Conservation (phyloP, 2,113 vertebrate genomes). For the Megaleporinus macrocephalus region DNA sequence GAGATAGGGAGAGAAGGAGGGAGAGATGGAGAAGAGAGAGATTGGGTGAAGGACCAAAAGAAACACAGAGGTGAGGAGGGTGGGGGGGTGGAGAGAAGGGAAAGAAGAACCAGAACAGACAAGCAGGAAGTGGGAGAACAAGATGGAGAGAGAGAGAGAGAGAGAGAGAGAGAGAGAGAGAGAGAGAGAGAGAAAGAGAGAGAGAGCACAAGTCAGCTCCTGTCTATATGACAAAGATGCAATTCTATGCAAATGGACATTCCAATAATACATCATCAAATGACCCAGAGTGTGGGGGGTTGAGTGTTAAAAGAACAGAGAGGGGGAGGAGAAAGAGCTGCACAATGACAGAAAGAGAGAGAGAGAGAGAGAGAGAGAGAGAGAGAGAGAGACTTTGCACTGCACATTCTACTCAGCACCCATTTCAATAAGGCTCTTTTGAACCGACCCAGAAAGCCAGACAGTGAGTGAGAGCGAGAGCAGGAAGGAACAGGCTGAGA, state of each 20-base stretch:
- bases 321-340: not conserved
- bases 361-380: not conserved
- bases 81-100: conserved; percentile 29
- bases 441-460: conserved; percentile 32
- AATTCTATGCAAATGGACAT: conserved; percentile 20
- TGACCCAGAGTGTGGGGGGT: not conserved
- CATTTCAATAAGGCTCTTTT: conserved; percentile 6
- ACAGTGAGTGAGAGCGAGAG: conserved; percentile 33
- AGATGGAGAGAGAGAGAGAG: conserved; percentile 47
- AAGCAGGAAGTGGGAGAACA: not conserved
- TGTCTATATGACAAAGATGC: conserved; percentile 30
- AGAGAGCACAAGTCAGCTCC: conserved; percentile 31
- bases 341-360: not conserved
- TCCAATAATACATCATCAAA: conserved; percentile 15
- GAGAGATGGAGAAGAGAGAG: conserved; percentile 2
- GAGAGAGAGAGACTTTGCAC: not conserved
- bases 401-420: conserved; percentile 2
- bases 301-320: not conserved
- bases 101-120: no score
- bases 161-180: conserved; percentile 29
- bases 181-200: conserved; percentile 42
- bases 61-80: conserved; percentile 18
- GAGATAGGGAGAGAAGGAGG: conserved; percentile 32
- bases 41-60: not conserved
- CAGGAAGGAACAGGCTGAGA: conserved; percentile 19